Evolutionary conservation across 2,888 invertebrate genomes (phyloP).

Genomic region (Calameuta pallipes): DNA sequence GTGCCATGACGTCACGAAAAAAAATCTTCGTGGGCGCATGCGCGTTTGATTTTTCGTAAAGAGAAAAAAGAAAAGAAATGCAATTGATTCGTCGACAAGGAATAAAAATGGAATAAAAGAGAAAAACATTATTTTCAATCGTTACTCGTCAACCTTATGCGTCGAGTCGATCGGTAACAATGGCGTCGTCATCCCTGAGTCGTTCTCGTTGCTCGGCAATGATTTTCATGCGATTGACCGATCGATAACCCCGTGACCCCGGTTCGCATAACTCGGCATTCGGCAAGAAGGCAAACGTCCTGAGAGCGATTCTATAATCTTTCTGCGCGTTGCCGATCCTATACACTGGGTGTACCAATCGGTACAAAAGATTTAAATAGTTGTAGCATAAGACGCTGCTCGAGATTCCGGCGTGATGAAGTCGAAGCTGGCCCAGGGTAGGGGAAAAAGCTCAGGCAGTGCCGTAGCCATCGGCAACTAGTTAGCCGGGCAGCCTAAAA

Average conservation of each 20-base stretch:
- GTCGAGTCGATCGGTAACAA: neutral
- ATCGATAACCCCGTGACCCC: neutral
- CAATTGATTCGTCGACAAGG: neutral
- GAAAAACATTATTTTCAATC: neutral
- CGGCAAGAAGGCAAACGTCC: neutral
- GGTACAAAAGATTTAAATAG: constrained; percentile 57
- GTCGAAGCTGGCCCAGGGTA: constrained; percentile 19
- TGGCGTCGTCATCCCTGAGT: neutral
- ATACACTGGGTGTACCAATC: neutral
- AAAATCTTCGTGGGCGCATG: neutral
- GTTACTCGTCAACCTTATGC: neutral
- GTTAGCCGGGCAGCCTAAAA: constrained; percentile 49
- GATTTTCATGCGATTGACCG: neutral
- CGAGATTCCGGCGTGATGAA: constrained; percentile 1
- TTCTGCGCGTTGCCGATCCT: neutral
- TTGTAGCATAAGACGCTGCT: constrained; percentile 31
- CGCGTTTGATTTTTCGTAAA: neutral
- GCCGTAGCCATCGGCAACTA: constrained; percentile 36
- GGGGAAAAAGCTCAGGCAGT: constrained; percentile 43
- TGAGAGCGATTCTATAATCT: neutral
- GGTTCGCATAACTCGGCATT: neutral
- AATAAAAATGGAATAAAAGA: neutral
- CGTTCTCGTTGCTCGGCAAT: neutral
- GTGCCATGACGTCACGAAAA: neutral
- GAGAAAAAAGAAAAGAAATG: neutral